These are phyloP conservation scores for Lepus oiostolus DNA, from an alignment of 2,797 vertebrate genomes.

Conservation along the genomic window DNA sequence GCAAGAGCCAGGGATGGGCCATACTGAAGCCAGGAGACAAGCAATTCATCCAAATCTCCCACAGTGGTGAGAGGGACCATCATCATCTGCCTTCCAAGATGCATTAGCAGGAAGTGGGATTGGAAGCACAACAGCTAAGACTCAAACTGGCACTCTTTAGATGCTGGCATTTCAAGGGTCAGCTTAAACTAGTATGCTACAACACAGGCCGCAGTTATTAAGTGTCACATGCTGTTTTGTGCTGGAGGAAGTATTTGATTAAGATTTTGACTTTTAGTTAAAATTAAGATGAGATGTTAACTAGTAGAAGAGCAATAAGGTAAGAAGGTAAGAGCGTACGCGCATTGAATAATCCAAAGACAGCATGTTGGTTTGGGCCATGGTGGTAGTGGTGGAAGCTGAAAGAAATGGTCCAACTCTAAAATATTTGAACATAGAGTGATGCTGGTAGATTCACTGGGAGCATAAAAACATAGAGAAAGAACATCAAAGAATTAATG, in stretches of 20 bases:
- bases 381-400: background rate
- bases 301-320: background rate
- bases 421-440: background rate
- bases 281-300: background rate
- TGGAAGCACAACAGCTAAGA: no score
- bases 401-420: background rate
- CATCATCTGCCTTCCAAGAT: no score
- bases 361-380: accelerated
- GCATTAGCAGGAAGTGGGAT: no score
- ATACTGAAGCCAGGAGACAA: no score
- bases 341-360: background rate
- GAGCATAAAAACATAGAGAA: background rate
- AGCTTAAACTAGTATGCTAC: no score
- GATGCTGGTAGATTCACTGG: background rate
- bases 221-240: background rate
- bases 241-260: background rate
- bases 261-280: constrained; percentile 14
- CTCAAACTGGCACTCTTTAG: no score
- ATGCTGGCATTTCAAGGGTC: no score
- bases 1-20: no score
- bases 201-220: background rate
- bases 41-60: no score
- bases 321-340: background rate
- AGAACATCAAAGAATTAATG: background rate
- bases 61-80: no score